These are phyloP conservation scores for Menura novaehollandiae DNA, from an alignment of 2,113 vertebrate genomes.

Conservation along the genomic window DNA sequence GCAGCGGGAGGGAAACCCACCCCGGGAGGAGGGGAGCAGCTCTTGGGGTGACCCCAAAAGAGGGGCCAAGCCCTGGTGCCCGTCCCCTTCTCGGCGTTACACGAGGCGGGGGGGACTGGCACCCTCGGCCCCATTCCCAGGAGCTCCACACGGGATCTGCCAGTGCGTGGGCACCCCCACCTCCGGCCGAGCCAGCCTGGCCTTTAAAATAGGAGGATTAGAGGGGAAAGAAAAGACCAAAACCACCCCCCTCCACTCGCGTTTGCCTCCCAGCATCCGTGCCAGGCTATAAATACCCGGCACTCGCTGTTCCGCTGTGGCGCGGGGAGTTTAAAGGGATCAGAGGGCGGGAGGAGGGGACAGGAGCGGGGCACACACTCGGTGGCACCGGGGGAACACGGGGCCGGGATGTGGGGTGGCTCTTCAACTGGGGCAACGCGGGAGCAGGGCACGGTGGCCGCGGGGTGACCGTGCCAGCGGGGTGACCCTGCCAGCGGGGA, in stretches of 20 bases:
- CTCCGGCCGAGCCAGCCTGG: neutral
- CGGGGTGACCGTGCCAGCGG: rapidly evolving
- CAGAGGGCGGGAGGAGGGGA: neutral
- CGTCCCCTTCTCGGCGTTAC: rapidly evolving
- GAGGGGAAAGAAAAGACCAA: neutral
- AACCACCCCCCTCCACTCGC: neutral
- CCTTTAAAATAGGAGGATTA: neutral
- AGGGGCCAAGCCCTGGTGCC: no score
- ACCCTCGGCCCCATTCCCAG: neutral
- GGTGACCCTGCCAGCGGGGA: neutral
- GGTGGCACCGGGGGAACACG: rapidly evolving
- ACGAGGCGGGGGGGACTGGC: neutral
- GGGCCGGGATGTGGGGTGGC: neutral
- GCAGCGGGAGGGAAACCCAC: rapidly evolving
- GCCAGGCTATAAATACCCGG: neutral
- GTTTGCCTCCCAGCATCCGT: neutral
- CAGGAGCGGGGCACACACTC: neutral
- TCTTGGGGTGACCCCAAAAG: neutral
- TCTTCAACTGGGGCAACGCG: rapidly evolving
- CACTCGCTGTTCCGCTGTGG: neutral
- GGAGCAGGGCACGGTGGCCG: neutral
- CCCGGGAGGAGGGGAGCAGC: rapidly evolving
- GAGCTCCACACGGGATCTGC: neutral
- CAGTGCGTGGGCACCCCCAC: neutral
- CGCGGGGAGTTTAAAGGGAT: neutral